Percentiles rank a stretch among this genome's conserved stretches.
phyloP scores from a whole-genome alignment of 2,888 invertebrate species.

The Yponomeuta evonymella region DNA sequence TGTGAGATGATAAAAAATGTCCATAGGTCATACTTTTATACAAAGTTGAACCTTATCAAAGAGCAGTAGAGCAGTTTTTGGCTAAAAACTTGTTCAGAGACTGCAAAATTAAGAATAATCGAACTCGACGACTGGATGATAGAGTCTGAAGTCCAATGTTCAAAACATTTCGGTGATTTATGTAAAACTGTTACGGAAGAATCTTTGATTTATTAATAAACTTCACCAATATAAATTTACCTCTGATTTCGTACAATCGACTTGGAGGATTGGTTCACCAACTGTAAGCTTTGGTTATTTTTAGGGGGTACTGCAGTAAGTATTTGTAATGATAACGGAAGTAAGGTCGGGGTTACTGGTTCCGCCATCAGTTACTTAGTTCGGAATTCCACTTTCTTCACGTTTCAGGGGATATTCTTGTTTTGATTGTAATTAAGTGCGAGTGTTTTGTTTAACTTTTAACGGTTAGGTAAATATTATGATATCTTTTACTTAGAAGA shows the following conservation, averaged over 20 bases:
- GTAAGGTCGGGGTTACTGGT: constrained; percentile 45
- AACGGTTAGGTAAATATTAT: too few species aligned
- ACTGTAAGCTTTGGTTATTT: not conserved
- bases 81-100: not conserved
- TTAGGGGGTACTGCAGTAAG: constrained; percentile 12
- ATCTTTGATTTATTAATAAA: constrained; percentile 34
- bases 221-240: not conserved
- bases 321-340: constrained; percentile 31
- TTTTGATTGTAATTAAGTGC: constrained; percentile 21
- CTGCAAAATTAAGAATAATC: not conserved
- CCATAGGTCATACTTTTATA: not conserved
- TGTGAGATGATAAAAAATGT: not conserved
- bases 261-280: not conserved
- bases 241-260: not conserved
- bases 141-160: constrained; percentile 5
- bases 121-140: not conserved
- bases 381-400: constrained; percentile 25
- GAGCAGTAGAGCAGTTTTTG: not conserved
- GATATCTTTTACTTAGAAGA: too few species aligned
- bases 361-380: constrained; percentile 37
- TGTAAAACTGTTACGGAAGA: constrained; percentile 16
- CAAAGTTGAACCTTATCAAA: not conserved
- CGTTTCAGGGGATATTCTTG: constrained; percentile 26
- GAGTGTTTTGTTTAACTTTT: not conserved
- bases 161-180: constrained; percentile 14